These are phyloP conservation scores for Catocala nupta DNA, from an alignment of 2,888 invertebrate genomes.

Conservation along the genomic window DNA sequence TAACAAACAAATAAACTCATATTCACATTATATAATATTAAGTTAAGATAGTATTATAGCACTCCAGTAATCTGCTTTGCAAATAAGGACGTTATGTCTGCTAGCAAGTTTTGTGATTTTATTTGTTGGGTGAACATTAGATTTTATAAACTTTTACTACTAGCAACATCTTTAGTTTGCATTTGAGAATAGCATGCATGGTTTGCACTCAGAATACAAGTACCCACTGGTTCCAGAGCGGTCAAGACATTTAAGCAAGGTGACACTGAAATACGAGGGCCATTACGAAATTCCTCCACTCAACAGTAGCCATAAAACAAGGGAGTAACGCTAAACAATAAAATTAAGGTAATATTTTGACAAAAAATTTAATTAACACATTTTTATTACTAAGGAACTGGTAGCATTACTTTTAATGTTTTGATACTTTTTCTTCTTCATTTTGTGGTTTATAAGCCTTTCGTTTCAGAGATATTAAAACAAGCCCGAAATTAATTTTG, in stretches of 20 bases:
- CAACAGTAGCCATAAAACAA: constrained; percentile 6
- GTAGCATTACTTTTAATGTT: constrained; percentile 42
- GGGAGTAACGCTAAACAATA: constrained; percentile 17
- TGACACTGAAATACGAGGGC: background rate
- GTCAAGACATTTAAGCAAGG: background rate
- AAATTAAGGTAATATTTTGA: constrained; percentile 29
- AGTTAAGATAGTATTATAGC: too few relatives aligned
- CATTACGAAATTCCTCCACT: background rate
- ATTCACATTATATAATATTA: too few relatives aligned
- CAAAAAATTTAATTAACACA: constrained; percentile 39
- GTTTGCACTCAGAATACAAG: too few relatives aligned
- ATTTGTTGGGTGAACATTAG: too few relatives aligned
- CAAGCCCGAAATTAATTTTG: constrained; percentile 63
- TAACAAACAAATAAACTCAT: too few relatives aligned
- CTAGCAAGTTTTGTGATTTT: too few relatives aligned
- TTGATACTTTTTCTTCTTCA: constrained; percentile 36
- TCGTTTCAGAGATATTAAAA: constrained; percentile 63
- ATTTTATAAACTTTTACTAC: too few relatives aligned
- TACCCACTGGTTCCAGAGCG: background rate
- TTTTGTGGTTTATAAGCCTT: constrained; percentile 58
- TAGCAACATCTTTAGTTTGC: too few relatives aligned
- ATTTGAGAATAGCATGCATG: too few relatives aligned
- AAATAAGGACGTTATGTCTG: too few relatives aligned
- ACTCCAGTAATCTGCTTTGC: too few relatives aligned
- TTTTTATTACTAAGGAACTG: constrained; percentile 37